Evolutionary conservation across 2,797 vertebrate genomes (phyloP).

Genomic region (Sebastes alutus): DNA sequence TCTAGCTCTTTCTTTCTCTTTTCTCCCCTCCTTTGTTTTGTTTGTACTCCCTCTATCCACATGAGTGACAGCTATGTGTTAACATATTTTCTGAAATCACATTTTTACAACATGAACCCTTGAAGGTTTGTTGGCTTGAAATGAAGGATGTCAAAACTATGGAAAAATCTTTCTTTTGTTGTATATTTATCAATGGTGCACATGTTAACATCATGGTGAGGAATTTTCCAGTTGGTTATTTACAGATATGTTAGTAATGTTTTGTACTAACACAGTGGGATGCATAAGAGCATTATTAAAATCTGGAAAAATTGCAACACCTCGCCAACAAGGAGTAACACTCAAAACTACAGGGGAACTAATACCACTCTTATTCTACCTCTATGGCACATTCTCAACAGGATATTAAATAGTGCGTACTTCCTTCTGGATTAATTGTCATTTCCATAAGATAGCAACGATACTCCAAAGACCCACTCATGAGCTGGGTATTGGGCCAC

Average conservation of each 20-base stretch:
- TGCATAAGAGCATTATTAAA: not conserved
- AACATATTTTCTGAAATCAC: constrained; percentile 12
- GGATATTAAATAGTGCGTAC: constrained; percentile 61
- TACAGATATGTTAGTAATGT: not conserved
- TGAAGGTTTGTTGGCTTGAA: constrained; percentile 28
- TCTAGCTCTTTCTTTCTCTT: not conserved
- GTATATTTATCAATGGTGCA: constrained; percentile 34
- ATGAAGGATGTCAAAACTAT: constrained; percentile 37
- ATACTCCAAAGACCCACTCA: constrained; percentile 46
- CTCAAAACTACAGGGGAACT: constrained; percentile 37
- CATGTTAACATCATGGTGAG: constrained; percentile 26
- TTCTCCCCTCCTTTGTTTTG: not conserved
- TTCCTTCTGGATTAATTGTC: constrained; percentile 61
- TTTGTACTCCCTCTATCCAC: not conserved
- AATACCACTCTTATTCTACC: constrained; percentile 32
- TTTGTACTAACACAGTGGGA: constrained; percentile 1
- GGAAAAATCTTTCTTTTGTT: constrained; percentile 31
- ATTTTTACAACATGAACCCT: constrained; percentile 8
- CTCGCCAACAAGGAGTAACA: constrained; percentile 26
- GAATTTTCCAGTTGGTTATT: constrained; percentile 37
- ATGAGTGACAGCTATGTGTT: constrained; percentile 21
- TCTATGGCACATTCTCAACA: constrained; percentile 59
- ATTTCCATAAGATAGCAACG: constrained; percentile 64
- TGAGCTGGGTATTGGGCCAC: constrained; percentile 44
- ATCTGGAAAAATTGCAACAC: not conserved